Evolutionary conservation across 2,113 vertebrate species (phyloP), one percentile per base, ranked within the genome.

Genomic region (Dromiciops gliroides): DNA sequence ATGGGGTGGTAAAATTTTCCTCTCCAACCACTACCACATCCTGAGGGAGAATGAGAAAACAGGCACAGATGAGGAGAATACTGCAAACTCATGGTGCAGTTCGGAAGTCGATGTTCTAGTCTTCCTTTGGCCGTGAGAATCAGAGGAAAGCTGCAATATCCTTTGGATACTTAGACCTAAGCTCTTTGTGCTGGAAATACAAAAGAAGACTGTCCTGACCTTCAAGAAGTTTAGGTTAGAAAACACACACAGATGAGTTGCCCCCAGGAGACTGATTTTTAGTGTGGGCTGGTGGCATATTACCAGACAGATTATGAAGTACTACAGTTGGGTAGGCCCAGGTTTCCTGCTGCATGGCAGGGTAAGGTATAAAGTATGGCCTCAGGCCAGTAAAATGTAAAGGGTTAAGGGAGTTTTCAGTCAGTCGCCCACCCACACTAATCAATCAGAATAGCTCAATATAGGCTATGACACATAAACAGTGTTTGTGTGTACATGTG

Each of bases 1-100:
- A 99, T 0, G 99, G 99, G 0, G 99, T 99, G 28, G 99, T 99
- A 97, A 99, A 99, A 98, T 99, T 99, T 95, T 99, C 99, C 95
- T 99, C 99, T 92, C 99, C 99, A 0, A 99, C 99, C 25, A 99
- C 99, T 90, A 99, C 99, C 93, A 99, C 99, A 31, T 99, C 99
- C 99, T 99, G 98, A 0, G 50, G 92, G 48, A 92, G 19, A 95
- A 95, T 96, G 51, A 26, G 44, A n/a, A 91, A 89, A 28, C 0
- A 31, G 31, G 0, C 0, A 0, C 0, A 83, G 3, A 2, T 95
- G 25, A 11, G 14, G 47, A 19, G 0, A 9, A 0, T 0, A 19
- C 50, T 2, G 0, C 2, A 1, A 1, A 50, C 37, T 0, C 51
- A 9, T 0, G 0, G 26, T 16, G 25, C 25, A 37, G 19, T 3